Conservation (phyloP, 2,113 vertebrate species). For the Sciurus niger region DNA sequence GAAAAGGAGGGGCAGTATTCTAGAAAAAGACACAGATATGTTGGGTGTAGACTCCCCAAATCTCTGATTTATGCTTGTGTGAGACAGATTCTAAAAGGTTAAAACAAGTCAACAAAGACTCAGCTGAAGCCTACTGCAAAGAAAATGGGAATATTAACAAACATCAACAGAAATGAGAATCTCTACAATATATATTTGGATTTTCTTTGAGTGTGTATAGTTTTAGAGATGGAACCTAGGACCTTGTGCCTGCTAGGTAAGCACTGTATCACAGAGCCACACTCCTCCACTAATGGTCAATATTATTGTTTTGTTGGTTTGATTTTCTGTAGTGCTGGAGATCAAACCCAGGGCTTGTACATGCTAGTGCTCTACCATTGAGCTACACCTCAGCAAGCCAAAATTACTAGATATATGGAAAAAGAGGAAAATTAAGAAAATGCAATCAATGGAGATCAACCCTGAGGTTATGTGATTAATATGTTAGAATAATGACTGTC, state of each 20-base stretch:
- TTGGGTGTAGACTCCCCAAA: not conserved
- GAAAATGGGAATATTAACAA: not conserved
- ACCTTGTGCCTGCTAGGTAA: not conserved
- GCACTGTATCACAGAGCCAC: not conserved
- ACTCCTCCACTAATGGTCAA: not conserved
- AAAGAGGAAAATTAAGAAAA: not conserved
- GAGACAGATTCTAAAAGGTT: not conserved
- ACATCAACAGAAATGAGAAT: not conserved
- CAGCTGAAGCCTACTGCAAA: not conserved
- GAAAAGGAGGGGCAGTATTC: not conserved
- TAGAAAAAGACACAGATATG: not conserved
- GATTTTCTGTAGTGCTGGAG: not conserved
- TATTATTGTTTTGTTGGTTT: not conserved
- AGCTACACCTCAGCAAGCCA: not conserved
- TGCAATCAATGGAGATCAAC: not conserved
- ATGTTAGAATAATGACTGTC: not conserved
- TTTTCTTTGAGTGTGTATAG: too few species aligned
- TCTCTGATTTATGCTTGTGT: not conserved
- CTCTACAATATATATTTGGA: not conserved
- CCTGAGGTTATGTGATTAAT: not conserved
- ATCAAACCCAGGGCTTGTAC: not conserved
- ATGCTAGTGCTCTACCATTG: not conserved
- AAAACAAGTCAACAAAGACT: not conserved
- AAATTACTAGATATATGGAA: not conserved
- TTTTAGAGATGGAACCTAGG: not conserved